These are phyloP conservation scores for Amphipoea lucens DNA, from an alignment of 2,888 invertebrate genomes.

Conservation along the genomic window DNA sequence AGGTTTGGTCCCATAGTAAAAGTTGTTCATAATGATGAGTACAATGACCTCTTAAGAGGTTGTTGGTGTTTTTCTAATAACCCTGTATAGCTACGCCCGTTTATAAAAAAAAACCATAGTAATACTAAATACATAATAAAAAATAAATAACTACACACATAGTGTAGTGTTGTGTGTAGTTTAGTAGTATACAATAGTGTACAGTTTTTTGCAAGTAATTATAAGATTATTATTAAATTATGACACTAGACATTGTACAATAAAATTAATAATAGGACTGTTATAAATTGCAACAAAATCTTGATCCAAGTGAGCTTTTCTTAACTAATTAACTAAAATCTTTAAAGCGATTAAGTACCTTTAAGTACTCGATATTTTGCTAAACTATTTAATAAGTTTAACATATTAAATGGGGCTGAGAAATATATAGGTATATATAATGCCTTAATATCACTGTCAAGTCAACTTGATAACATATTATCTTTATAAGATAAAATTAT, in stretches of 20 bases:
- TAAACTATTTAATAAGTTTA: conserved; percentile 12
- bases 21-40: too few species aligned
- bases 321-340: conserved; percentile 41
- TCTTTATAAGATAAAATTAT: conserved; percentile 18
- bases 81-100: too few species aligned
- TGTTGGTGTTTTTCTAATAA: too few species aligned
- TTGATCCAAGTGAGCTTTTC: conserved; percentile 35
- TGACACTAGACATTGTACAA: conserved; percentile 62
- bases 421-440: conserved; percentile 14
- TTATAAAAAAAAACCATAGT: neutral
- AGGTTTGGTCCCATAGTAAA: too few species aligned
- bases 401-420: neutral
- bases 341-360: conserved; percentile 54
- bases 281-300: conserved; percentile 31
- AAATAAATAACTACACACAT: neutral
- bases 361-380: conserved; percentile 52
- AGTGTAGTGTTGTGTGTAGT: too few species aligned
- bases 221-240: conserved; percentile 32
- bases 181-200: neutral
- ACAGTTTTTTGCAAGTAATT: conserved; percentile 33
- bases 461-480: conserved; percentile 1
- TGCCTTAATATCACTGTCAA: conserved; percentile 23
- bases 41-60: too few species aligned
- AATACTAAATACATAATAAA: neutral
- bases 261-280: conserved; percentile 21